Base-by-base conservation (phyloP, 2,797 vertebrate species). In the Phalloptychus januarius region DNA sequence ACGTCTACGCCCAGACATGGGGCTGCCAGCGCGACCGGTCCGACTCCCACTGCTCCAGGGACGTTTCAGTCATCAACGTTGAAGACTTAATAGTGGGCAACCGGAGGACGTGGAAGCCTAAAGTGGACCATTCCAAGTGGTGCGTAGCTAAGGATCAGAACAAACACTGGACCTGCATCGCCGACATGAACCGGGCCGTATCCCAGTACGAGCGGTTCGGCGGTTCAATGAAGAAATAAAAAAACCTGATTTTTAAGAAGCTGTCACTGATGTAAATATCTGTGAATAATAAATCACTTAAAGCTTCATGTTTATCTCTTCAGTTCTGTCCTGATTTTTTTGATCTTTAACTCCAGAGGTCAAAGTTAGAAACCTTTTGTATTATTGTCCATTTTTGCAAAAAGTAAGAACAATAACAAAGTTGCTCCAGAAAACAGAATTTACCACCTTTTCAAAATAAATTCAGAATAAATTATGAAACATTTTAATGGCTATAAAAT, bases 131-230 rank as follows among this genome's bases (percentile, higher is more conserved):
- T 23, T 63, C 61, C 61, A 63, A 63, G 16, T 63, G 61, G 61
- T 38, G 61, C 15, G 61, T 63, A 36, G 61, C 61, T 36, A 15
- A 4, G 33, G 33, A 63, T 63, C 31, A 63, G 16, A 63, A 63
- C 61, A 63, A 8, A 36, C 61, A 36, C 61, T 63, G 61, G 61
- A 63, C 61, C 61, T 63, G 61, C 33, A 63, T 63, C 61, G 61
- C 31, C 4, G 61, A 63, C 33, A 20, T 63, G 61, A 63, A 63
- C 18, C 8, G 61, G 33, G 61, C 61, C 16, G 18, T 4, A 38
- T 36, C 31, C 38, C 61, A 63, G 61, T 63, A 20, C 33, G 0
- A 20, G 61, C 61, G 61, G 16, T 36, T 18, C 31, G 61, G 61
- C 16, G 61, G 61, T 54, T 54, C 46, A 18, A 13, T 15, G 44